These are phyloP conservation scores for Torymus auratus DNA, from an alignment of 2,888 invertebrate genomes.

Conservation along the genomic window DNA sequence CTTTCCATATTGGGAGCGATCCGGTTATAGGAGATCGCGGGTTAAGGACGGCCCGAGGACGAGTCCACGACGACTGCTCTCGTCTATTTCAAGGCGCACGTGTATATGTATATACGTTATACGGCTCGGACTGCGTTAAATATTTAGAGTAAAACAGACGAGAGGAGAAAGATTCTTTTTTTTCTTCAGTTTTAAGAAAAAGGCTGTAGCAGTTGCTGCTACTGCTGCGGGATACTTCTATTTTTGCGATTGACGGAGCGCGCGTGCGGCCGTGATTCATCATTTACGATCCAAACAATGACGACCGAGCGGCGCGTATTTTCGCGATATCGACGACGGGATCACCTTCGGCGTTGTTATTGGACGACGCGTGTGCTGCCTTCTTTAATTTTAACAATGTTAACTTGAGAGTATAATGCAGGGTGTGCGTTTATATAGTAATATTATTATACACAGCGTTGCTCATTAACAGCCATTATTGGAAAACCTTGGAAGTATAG, in stretches of 20 bases:
- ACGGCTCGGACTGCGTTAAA: not conserved
- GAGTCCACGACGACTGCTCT: constrained; percentile 1
- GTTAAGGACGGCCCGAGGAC: constrained; percentile 50
- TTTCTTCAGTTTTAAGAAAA: too few relatives aligned
- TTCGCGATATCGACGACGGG: too few relatives aligned
- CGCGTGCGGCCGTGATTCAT: constrained; percentile 12
- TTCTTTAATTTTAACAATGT: too few relatives aligned
- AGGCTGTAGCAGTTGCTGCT: not conserved
- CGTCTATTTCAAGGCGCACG: not conserved
- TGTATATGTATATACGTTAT: constrained; percentile 7
- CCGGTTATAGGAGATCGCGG: constrained; percentile 61
- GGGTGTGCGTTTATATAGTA: too few relatives aligned
- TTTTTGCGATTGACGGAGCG: constrained; percentile 35
- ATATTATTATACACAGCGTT: too few relatives aligned
- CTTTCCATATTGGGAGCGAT: constrained; percentile 63
- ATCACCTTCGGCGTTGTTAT: too few relatives aligned
- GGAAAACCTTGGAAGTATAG: too few relatives aligned
- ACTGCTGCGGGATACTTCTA: constrained; percentile 18
- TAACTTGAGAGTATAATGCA: too few relatives aligned
- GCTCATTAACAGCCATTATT: too few relatives aligned
- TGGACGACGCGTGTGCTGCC: too few relatives aligned
- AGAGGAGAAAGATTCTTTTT: not conserved
- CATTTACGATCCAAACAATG: constrained; percentile 22
- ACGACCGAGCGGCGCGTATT: too few relatives aligned
- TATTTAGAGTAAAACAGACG: not conserved